Percentiles rank a stretch among this genome's conserved stretches.
Conservation (phyloP, 2,888 invertebrate genomes). For the Hyppa rectilinea region DNA sequence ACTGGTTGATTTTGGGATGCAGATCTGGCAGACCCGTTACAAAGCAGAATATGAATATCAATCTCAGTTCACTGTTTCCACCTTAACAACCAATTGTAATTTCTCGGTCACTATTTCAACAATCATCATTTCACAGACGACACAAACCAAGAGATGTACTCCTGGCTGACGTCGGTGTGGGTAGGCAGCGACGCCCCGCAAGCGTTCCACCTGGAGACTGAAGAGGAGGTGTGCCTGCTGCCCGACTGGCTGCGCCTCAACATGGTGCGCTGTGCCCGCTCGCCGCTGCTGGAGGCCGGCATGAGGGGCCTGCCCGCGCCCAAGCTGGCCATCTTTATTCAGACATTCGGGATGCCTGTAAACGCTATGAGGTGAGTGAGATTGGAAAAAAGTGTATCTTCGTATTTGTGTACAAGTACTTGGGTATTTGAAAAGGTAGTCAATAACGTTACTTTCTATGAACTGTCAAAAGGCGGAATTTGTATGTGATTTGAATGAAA, state of each 20-base stretch:
- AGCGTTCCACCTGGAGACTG: slow-evolving; percentile 93
- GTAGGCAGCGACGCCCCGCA: slow-evolving; percentile 94
- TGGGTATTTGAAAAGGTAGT: too few relatives aligned
- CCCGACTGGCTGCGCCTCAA: slow-evolving; percentile 98
- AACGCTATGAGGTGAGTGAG: slow-evolving; percentile 93
- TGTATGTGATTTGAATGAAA: too few relatives aligned
- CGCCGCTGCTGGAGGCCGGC: slow-evolving; percentile 96
- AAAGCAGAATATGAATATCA: neutral
- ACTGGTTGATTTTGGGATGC: neutral
- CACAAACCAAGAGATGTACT: slow-evolving; percentile 92
- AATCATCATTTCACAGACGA: slow-evolving; percentile 73
- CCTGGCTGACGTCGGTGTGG: slow-evolving; percentile 92
- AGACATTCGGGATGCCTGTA: slow-evolving; percentile 98
- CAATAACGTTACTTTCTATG: too few relatives aligned
- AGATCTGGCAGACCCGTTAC: neutral
- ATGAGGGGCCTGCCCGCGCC: slow-evolving; percentile 96
- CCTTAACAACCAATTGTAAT: neutral
- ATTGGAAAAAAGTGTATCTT: neutral
- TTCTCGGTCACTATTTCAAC: neutral
- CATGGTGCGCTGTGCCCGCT: slow-evolving; percentile 96
- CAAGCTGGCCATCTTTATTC: slow-evolving; percentile 97
- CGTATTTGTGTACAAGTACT: neutral
- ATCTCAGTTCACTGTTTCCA: neutral
- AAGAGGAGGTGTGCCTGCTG: slow-evolving; percentile 95
- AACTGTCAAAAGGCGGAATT: too few relatives aligned